A percentile compares a stretch with the other conserved stretches of the same genome.
These are phyloP conservation scores for Drosophila affinis DNA, from an alignment of 2,888 invertebrate genomes.

Conservation along the genomic window DNA sequence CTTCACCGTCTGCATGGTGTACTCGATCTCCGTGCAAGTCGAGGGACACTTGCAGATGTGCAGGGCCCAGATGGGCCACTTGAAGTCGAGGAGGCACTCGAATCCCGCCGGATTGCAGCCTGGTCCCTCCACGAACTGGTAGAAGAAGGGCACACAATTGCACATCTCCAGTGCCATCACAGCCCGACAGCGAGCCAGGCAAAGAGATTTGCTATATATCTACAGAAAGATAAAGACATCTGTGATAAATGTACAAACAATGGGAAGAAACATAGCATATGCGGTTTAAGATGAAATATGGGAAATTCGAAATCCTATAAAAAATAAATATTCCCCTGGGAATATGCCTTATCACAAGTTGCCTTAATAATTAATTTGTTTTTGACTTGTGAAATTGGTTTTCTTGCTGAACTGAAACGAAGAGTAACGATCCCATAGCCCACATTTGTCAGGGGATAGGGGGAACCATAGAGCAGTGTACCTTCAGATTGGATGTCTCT, in stretches of 20 bases:
- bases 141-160: conserved; percentile 86
- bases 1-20: conserved; percentile 80
- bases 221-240: conserved; percentile 33
- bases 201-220: conserved; percentile 82
- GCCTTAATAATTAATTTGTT: background rate
- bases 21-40: conserved; percentile 80
- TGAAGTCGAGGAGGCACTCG: conserved; percentile 80
- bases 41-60: conserved; percentile 82
- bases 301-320: too few species aligned
- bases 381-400: conserved; percentile 16
- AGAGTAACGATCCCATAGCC: conserved; percentile 12
- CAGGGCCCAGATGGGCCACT: conserved; percentile 82
- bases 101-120: conserved; percentile 81
- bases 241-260: background rate
- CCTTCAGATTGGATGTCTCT: conserved; percentile 83
- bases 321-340: background rate
- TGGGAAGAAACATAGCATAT: too few species aligned
- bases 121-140: conserved; percentile 81
- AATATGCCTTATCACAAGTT: conserved; percentile 24
- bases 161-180: conserved; percentile 85
- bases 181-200: conserved; percentile 84
- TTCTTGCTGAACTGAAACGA: conserved; percentile 32
- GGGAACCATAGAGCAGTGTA: conserved; percentile 40
- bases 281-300: background rate
- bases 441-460: conserved; percentile 5